phyloP scores from a whole-genome alignment of 2,888 invertebrate genomes.

The Ochlodes sylvanus region DNA sequence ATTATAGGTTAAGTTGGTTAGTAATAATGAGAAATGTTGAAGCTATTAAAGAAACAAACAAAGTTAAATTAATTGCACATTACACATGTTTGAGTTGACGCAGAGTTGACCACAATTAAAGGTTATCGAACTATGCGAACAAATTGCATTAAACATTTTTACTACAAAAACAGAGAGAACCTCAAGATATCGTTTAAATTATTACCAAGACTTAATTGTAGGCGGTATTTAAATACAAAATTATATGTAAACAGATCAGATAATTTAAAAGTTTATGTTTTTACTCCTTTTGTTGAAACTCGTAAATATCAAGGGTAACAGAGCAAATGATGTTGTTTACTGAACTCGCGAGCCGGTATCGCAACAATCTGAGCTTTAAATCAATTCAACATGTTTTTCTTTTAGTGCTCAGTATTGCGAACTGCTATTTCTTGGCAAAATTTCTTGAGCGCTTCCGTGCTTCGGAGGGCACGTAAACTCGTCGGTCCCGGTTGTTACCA shows the following conservation, averaged over 20 bases:
- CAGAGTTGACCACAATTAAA: slow-evolving; percentile 25
- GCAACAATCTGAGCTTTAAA: slow-evolving; percentile 28
- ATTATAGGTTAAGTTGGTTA: too few relatives aligned
- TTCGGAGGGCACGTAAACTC: too few relatives aligned
- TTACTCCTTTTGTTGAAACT: slow-evolving; percentile 30
- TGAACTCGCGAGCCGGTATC: slow-evolving; percentile 24
- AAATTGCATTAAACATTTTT: slow-evolving; percentile 33
- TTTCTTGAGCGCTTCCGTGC: too few relatives aligned
- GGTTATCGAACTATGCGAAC: slow-evolving; percentile 25
- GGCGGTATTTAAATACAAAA: slow-evolving; percentile 24
- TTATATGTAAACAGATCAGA: slow-evolving; percentile 17
- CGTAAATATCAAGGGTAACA: slow-evolving; percentile 42
- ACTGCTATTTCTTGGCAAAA: too few relatives aligned
- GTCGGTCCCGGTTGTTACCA: too few relatives aligned
- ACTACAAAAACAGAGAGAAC: slow-evolving; percentile 26
- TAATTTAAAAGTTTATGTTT: slow-evolving; percentile 5
- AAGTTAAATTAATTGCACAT: slow-evolving; percentile 5
- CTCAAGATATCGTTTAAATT: slow-evolving; percentile 34
- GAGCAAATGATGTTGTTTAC: slow-evolving; percentile 37
- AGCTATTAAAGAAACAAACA: too few relatives aligned
- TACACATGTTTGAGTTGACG: background rate
- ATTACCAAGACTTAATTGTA: slow-evolving; percentile 20
- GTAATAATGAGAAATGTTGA: too few relatives aligned
- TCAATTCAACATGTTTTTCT: slow-evolving; percentile 16
- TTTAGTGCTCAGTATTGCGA: background rate